These are phyloP conservation scores for Chirona hameri DNA, from an alignment of 2,888 invertebrate species.

Conservation along the genomic window DNA sequence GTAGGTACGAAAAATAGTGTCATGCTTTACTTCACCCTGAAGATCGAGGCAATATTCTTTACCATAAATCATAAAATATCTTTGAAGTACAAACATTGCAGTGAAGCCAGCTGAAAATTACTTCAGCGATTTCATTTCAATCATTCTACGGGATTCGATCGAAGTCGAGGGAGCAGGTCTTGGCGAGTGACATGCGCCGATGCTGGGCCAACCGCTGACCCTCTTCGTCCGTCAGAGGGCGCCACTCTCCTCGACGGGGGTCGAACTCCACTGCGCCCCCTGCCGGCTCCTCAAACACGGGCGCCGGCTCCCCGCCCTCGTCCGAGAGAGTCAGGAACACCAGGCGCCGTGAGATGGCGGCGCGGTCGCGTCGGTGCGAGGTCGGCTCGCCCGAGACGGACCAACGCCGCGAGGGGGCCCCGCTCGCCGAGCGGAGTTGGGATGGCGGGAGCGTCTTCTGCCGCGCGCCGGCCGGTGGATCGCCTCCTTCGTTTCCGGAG, in stretches of 20 bases:
- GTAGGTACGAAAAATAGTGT: no score
- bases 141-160: background rate
- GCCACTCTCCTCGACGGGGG: background rate
- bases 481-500: background rate
- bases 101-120: no score
- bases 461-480: background rate
- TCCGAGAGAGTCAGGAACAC: background rate
- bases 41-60: no score
- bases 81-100: no score
- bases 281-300: background rate
- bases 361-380: background rate
- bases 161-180: background rate
- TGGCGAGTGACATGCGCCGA: background rate
- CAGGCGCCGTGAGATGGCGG: conserved; percentile 7
- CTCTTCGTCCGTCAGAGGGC: background rate
- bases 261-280: background rate
- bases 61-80: no score
- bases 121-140: no score
- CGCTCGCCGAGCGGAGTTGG: background rate
- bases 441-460: background rate
- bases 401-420: background rate
- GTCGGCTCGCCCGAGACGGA: background rate
- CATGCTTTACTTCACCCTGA: no score
- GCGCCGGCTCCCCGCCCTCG: background rate
- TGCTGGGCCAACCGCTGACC: background rate